Evolutionary conservation across 2,113 vertebrate genomes (phyloP).

Genomic region (Callopanchax toddi): DNA sequence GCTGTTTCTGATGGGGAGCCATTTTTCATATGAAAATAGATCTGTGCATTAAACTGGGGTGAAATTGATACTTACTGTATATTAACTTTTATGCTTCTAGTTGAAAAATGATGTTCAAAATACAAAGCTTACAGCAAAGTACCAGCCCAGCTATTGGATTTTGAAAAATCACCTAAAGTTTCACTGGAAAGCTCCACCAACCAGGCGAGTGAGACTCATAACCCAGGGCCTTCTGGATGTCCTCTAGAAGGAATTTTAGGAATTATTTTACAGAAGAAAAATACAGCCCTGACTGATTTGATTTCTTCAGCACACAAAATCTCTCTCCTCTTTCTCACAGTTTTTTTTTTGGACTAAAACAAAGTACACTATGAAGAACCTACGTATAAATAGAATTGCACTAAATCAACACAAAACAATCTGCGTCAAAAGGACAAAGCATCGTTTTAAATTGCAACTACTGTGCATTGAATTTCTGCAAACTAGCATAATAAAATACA

Average conservation of each 20-base stretch:
- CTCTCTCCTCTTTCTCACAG: constrained; percentile 27
- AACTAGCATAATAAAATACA: constrained; percentile 14
- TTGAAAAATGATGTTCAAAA: constrained; percentile 43
- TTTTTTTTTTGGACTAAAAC: constrained; percentile 30
- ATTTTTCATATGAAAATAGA: constrained; percentile 23
- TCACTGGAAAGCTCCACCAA: constrained; percentile 20
- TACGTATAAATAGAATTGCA: constrained; percentile 14
- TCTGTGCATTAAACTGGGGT: constrained; percentile 22
- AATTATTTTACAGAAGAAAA: constrained; percentile 56
- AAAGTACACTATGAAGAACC: constrained; percentile 19
- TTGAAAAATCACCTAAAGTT: constrained; percentile 35
- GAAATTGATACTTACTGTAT: constrained; percentile 31
- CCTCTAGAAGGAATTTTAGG: constrained; percentile 43
- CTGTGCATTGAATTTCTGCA: constrained; percentile 6
- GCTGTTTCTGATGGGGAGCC: constrained; percentile 12
- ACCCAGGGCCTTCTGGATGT: constrained; percentile 35
- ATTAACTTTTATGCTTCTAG: constrained; percentile 26
- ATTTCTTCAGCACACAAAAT: constrained; percentile 35
- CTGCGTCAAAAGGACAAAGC: constrained; percentile 35
- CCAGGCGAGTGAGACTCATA: constrained; percentile 45
- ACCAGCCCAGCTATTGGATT: constrained; percentile 42
- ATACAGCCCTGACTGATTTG: constrained; percentile 48
- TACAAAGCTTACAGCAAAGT: constrained; percentile 36
- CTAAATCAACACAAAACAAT: constrained; percentile 17
- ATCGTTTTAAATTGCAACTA: constrained; percentile 19